These are phyloP conservation scores for Orchestia grillus DNA, from an alignment of 1,140 invertebrate genomes.

Conservation along the genomic window DNA sequence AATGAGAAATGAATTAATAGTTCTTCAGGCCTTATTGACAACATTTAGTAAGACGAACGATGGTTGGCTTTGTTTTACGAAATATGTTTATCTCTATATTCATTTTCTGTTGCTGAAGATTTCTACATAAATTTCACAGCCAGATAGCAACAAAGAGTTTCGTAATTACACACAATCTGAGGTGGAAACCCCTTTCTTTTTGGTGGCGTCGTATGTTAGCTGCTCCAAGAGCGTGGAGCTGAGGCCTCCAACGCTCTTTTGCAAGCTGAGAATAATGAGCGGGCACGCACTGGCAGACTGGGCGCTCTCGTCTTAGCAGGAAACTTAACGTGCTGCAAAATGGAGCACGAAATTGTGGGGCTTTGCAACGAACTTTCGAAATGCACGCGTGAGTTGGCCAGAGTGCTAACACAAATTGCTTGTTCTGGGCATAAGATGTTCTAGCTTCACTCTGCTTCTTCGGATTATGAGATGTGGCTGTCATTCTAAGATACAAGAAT, in stretches of 20 bases:
- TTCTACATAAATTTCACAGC: neutral
- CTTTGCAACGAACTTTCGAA: neutral
- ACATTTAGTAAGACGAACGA: neutral
- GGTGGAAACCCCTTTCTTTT: neutral
- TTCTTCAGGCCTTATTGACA: neutral
- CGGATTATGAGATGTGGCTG: neutral
- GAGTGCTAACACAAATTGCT: constrained; percentile 12
- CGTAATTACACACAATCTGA: neutral
- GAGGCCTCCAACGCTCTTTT: neutral
- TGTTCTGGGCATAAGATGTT: neutral
- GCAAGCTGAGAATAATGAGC: neutral
- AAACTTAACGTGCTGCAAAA: neutral
- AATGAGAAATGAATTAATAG: neutral
- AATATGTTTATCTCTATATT: neutral
- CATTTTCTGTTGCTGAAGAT: neutral
- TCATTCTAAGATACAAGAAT: neutral
- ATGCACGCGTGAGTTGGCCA: neutral
- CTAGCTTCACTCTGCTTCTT: neutral
- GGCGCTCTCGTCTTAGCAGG: neutral
- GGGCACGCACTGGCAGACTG: neutral
- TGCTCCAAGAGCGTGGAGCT: neutral
- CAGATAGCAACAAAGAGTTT: neutral
- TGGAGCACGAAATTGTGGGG: neutral
- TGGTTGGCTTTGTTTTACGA: neutral
- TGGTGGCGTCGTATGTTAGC: neutral